These are phyloP conservation scores for Acrocyrtus sp. DNA, from an alignment of 2,888 invertebrate genomes.

Conservation along the genomic window DNA sequence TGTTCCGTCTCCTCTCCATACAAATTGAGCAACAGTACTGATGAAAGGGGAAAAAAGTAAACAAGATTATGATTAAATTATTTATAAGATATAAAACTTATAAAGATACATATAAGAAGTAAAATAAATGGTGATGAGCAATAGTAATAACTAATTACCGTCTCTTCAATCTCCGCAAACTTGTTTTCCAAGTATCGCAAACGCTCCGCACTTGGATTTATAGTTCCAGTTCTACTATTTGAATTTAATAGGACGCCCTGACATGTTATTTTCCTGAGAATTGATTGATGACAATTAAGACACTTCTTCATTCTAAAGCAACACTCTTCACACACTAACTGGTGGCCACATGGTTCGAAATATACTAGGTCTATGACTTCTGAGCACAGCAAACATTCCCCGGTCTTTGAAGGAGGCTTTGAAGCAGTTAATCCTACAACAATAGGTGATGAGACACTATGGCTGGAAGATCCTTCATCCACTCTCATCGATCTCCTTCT, in stretches of 20 bases:
- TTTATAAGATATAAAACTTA: too few species aligned
- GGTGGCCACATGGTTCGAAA: constrained; percentile 80
- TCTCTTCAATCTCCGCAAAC: constrained; percentile 87
- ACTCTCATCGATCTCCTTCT: constrained; percentile 22
- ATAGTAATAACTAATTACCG: too few species aligned
- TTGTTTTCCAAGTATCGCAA: constrained; percentile 78
- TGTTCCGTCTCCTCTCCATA: constrained; percentile 84
- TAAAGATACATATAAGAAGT: too few species aligned
- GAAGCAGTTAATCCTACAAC: constrained; percentile 1
- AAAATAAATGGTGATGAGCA: too few species aligned
- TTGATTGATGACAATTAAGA: constrained; percentile 73
- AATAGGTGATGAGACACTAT: constrained; percentile 4
- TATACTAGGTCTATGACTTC: constrained; percentile 74
- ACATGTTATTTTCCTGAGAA: constrained; percentile 66
- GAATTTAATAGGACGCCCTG: constrained; percentile 54
- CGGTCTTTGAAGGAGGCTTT: constrained; percentile 25
- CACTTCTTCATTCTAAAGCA: constrained; percentile 82
- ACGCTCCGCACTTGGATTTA: constrained; percentile 74
- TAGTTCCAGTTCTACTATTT: constrained; percentile 20
- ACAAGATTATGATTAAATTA: too few species aligned
- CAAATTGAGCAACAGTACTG: constrained; percentile 88
- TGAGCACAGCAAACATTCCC: constrained; percentile 78
- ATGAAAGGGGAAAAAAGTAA: too few species aligned
- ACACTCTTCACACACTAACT: constrained; percentile 80
- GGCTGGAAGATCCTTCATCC: constrained; percentile 19